Conservation (phyloP, 1,140 invertebrate genomes). For the Macrostomum lignano region DNA sequence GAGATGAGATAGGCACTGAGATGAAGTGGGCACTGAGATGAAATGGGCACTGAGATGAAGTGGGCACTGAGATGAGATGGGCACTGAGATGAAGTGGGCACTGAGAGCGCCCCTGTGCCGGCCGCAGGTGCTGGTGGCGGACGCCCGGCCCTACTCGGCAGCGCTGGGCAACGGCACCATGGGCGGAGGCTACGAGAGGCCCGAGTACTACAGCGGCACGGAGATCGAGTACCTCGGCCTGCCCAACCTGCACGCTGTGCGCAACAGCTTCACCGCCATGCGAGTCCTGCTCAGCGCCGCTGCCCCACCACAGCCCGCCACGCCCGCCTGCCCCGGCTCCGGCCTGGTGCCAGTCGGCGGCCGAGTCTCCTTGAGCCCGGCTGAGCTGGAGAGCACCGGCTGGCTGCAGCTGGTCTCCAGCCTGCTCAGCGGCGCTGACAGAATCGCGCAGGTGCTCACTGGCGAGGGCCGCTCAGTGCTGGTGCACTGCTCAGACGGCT, state of each 20-base stretch:
- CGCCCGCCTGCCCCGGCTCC: no score
- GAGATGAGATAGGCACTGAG: no score
- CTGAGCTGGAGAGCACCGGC: conserved; percentile 51
- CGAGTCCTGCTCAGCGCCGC: no score
- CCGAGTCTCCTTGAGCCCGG: no score
- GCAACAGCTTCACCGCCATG: conserved; percentile 39
- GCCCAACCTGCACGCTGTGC: conserved; percentile 74
- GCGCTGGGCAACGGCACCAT: conserved; percentile 74
- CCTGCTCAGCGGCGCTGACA: conserved; percentile 44
- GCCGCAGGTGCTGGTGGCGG: conserved; percentile 45
- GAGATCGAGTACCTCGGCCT: conserved; percentile 88
- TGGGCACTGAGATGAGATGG: no score
- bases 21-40: no score
- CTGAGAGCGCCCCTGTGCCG: no score
- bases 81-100: no score
- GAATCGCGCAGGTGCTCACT: conserved; percentile 47
- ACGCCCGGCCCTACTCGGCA: conserved; percentile 70
- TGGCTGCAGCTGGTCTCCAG: conserved; percentile 66
- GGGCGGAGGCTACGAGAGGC: conserved; percentile 70
- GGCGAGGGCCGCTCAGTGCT: conserved; percentile 37
- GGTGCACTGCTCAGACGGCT: conserved; percentile 82
- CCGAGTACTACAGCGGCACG: conserved; percentile 63
- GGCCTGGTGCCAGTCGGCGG: no score
- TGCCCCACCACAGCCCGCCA: no score
- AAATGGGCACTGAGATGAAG: no score